A percentile compares a stretch with the other conserved stretches of the same genome.
Conservation (phyloP, 2,888 invertebrate genomes). For the Prosapia bicincta region DNA sequence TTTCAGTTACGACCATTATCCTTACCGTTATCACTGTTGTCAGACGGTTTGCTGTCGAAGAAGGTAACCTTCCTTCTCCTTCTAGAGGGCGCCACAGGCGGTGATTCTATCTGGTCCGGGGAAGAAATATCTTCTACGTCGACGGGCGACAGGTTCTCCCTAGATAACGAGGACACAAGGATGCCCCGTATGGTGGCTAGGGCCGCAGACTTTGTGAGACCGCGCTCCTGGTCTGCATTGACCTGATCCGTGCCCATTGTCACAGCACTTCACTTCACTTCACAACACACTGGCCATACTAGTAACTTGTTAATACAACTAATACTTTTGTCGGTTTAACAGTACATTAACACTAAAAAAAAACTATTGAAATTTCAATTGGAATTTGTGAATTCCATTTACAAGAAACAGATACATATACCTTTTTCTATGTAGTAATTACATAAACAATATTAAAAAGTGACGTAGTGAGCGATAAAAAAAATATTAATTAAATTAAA, state of each 20-base stretch:
- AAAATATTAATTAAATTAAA: too few relatives aligned
- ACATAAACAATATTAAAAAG: too few relatives aligned
- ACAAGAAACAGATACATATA: too few relatives aligned
- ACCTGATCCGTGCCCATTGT: slow-evolving; percentile 32
- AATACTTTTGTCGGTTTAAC: too few relatives aligned
- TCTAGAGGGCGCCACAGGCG: slow-evolving; percentile 35
- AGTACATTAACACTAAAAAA: too few relatives aligned
- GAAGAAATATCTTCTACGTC: slow-evolving; percentile 33
- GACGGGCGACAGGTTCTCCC: slow-evolving; percentile 53
- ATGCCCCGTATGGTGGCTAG: slow-evolving; percentile 54
- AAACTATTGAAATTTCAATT: too few relatives aligned
- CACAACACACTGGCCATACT: too few relatives aligned
- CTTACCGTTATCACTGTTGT: slow-evolving; percentile 5
- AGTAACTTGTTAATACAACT: too few relatives aligned
- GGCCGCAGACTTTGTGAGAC: slow-evolving; percentile 43
- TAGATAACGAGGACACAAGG: slow-evolving; percentile 53
- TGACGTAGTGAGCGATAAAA: too few relatives aligned
- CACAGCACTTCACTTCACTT: neutral
- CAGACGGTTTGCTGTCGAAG: slow-evolving; percentile 35
- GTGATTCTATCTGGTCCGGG: slow-evolving; percentile 29
- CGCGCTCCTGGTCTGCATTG: slow-evolving; percentile 28
- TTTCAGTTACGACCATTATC: too few relatives aligned
- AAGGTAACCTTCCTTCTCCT: slow-evolving; percentile 40
- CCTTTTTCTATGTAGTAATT: too few relatives aligned
- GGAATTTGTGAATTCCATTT: too few relatives aligned